A percentile compares a stretch with the other conserved stretches of the same genome.
Evolutionary conservation across 2,888 invertebrate genomes (phyloP).

Genomic region (Neoitamus cyanurus): DNA sequence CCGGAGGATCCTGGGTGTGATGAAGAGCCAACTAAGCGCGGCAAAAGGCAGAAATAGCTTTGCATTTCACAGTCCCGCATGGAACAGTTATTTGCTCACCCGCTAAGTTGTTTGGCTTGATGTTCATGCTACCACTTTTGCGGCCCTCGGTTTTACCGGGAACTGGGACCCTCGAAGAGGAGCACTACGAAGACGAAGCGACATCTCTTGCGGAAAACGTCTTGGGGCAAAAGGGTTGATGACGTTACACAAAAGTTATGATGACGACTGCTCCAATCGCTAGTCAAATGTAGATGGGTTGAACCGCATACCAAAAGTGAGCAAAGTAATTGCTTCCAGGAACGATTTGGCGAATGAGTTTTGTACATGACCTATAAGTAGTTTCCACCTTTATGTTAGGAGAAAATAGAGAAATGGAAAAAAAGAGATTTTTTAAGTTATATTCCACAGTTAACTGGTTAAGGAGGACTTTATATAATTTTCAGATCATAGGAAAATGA

Average conservation of each 20-base stretch:
- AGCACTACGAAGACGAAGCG: background rate
- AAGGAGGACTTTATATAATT: no score
- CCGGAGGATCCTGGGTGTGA: background rate
- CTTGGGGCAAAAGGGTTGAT: background rate
- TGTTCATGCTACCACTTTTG: background rate
- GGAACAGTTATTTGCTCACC: background rate
- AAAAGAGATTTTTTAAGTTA: no score
- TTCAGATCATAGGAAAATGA: no score
- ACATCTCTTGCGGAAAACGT: background rate
- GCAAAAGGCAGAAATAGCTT: background rate
- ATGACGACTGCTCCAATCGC: background rate
- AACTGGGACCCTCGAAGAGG: background rate
- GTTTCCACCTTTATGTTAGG: no score
- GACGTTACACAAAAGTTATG: background rate
- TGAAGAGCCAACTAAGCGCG: background rate
- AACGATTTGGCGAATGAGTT: background rate
- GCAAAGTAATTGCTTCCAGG: background rate
- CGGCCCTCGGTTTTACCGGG: background rate
- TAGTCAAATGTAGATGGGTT: background rate
- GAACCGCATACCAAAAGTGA: background rate
- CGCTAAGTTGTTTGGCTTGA: background rate
- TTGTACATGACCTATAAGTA: background rate
- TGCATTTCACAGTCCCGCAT: conserved; percentile 18
- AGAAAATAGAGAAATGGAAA: no score
- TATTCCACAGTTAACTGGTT: no score